Percentiles rank a stretch among this genome's conserved stretches.
Evolutionary conservation across 35 echinoderm and acorn worm species (phyloP).

Genomic region (Amphiura filiformis): DNA sequence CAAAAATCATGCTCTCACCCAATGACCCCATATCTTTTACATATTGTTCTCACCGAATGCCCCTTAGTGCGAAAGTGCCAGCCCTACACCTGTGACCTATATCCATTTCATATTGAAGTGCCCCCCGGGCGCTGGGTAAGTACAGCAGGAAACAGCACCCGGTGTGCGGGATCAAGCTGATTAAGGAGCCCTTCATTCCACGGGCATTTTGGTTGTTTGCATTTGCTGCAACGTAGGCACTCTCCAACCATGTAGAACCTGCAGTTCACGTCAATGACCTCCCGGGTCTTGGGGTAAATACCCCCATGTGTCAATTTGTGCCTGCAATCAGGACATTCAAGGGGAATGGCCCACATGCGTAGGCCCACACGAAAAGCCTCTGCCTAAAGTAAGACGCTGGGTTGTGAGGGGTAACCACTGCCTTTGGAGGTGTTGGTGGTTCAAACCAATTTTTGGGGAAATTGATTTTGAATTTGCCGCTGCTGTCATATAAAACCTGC

Average conservation of each 20-base stretch:
- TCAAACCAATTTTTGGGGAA: slow-evolving; percentile 14
- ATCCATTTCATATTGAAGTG: too few relatives aligned
- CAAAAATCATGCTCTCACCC: too few relatives aligned
- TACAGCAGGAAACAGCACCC: neutral
- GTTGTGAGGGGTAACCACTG: neutral
- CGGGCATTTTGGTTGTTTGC: slow-evolving; percentile 28
- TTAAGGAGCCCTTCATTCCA: slow-evolving; percentile 25
- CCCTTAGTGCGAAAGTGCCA: too few relatives aligned
- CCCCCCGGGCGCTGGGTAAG: neutral
- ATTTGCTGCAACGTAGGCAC: slow-evolving; percentile 23
- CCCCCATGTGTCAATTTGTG: slow-evolving; percentile 14
- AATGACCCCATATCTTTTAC: too few relatives aligned
- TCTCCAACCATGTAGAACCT: slow-evolving; percentile 49
- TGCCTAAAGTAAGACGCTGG: slow-evolving; percentile 15
- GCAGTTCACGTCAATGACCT: slow-evolving; percentile 31
- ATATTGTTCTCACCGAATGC: too few relatives aligned
- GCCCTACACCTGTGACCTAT: too few relatives aligned
- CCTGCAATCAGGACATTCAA: slow-evolving; percentile 29
- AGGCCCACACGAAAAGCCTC: slow-evolving; percentile 40
- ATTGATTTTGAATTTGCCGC: neutral
- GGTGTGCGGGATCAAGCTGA: neutral
- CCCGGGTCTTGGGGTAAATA: slow-evolving; percentile 34
- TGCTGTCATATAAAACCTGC: neutral
- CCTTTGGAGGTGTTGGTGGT: slow-evolving; percentile 13
- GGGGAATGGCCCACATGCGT: slow-evolving; percentile 43